Base-by-base conservation (phyloP, 2,888 invertebrate species). In the Sussaba pulchella region DNA sequence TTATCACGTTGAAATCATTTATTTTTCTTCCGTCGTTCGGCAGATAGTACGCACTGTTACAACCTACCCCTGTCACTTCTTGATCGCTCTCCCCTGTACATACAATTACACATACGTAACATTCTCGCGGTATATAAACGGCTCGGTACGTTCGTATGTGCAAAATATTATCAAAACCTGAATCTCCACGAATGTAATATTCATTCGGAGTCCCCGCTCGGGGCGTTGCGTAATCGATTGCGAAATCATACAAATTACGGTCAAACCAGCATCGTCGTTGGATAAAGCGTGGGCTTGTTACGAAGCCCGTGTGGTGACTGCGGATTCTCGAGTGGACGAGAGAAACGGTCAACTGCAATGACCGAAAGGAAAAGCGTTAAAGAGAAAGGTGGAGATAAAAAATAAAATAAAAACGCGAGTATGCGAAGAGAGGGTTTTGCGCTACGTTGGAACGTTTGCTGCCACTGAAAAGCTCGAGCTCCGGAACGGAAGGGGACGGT, bases 161-260 rank as follows among this genome's bases (percentile, higher is more conserved):
- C 70, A 81, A 81, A 74, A 81, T 77, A 73, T 77, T 77, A 81
- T 81, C 81, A 73, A 50, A 52, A 57, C 77, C 70, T 70, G 66
- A 81, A 81, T 81, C 74, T 17, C 54, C 14, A 41, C 41, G n/a
- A 63, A 36, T 43, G 26, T 4, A 43, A 47, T 10, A 14, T 2
- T 2, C n/a, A 31, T 36, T 19, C 17, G 54, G 24, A n/a, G n/a
- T n/a, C n/a, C n/a, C n/a, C 26, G 39, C 10, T 5, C 47, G 4
- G 50, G 36, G 21, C 21, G 21, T 70, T 73, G 69, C 67, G 83
- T 79, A 81, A 83, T 83, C 87, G 86, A 87, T 89, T 89, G 87
- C 84, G 81, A 85, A 89, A 90, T 90, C 89, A 90, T 89, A 89
- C 90, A 89, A 88, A 90, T 88, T 87, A 85, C 88, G 71, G 82